These are phyloP conservation scores for Megaleporinus macrocephalus DNA, from an alignment of 2,113 vertebrate genomes.

Conservation along the genomic window DNA sequence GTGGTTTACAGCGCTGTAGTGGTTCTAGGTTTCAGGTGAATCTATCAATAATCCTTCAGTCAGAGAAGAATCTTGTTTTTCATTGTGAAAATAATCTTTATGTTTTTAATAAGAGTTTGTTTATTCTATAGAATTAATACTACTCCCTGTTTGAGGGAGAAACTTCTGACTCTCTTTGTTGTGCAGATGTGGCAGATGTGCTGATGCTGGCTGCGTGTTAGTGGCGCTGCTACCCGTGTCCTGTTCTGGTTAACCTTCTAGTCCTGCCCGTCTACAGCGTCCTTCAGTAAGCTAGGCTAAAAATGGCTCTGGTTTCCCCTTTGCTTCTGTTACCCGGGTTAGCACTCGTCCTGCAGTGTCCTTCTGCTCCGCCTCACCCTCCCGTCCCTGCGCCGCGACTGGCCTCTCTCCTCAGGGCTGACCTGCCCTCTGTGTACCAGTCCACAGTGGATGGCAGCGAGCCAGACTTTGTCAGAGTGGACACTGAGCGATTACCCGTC, in stretches of 20 bases:
- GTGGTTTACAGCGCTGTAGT: no score
- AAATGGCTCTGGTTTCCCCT: conserved; percentile 45
- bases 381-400: conserved; percentile 22
- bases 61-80: no score
- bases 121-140: no score
- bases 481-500: conserved; percentile 37
- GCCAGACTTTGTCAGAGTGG: conserved; percentile 15
- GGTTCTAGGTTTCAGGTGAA: no score
- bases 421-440: not conserved
- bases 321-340: conserved; percentile 29
- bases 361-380: conserved; percentile 21
- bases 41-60: no score
- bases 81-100: no score
- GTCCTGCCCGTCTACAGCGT: conserved; percentile 12
- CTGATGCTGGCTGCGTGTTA: not conserved
- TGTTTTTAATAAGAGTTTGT: no score
- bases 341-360: conserved; percentile 24
- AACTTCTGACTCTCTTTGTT: no score
- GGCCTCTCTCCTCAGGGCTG: conserved; percentile 21
- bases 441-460: not conserved
- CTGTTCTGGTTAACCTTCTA: not conserved
- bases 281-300: conserved; percentile 43
- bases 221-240: not conserved
- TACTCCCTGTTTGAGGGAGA: not conserved
- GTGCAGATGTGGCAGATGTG: not conserved